Conservation (phyloP, 2,888 invertebrate genomes). For the Sericinus montela region DNA sequence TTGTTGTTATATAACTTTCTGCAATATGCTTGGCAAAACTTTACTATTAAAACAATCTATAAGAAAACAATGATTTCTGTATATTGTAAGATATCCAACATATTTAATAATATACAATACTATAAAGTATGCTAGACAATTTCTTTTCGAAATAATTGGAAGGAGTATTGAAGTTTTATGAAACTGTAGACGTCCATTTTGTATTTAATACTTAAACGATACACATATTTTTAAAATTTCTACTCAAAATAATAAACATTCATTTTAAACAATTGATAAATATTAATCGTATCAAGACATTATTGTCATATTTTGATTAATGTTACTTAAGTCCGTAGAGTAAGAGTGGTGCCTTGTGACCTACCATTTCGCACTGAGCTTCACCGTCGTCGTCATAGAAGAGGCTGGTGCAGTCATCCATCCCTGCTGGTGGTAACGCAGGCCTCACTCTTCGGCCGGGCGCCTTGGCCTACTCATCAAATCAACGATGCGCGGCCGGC, state of each 20-base stretch:
- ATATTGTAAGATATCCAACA: not conserved
- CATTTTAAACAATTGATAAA: too few species aligned
- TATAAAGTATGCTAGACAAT: too few species aligned
- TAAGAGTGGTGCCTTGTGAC: constrained; percentile 30
- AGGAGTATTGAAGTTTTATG: not conserved
- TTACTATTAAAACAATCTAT: constrained; percentile 10
- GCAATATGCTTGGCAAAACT: constrained; percentile 7
- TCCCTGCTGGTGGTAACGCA: constrained; percentile 54
- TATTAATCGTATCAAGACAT: too few species aligned
- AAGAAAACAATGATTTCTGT: not conserved
- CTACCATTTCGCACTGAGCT: constrained; percentile 75
- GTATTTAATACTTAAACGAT: not conserved
- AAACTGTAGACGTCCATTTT: constrained; percentile 11
- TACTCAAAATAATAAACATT: too few species aligned
- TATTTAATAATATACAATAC: not conserved
- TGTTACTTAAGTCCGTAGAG: not conserved
- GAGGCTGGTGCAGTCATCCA: constrained; percentile 73
- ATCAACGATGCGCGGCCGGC: constrained; percentile 51
- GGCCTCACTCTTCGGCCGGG: constrained; percentile 55
- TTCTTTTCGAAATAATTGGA: too few species aligned
- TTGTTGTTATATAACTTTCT: constrained; percentile 18
- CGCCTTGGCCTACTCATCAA: constrained; percentile 71
- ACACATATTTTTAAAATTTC: too few species aligned
- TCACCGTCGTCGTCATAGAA: constrained; percentile 78
- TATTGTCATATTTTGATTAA: not conserved